Base-by-base conservation (phyloP, 1,140 invertebrate genomes). In the Bradynema listronoti region DNA sequence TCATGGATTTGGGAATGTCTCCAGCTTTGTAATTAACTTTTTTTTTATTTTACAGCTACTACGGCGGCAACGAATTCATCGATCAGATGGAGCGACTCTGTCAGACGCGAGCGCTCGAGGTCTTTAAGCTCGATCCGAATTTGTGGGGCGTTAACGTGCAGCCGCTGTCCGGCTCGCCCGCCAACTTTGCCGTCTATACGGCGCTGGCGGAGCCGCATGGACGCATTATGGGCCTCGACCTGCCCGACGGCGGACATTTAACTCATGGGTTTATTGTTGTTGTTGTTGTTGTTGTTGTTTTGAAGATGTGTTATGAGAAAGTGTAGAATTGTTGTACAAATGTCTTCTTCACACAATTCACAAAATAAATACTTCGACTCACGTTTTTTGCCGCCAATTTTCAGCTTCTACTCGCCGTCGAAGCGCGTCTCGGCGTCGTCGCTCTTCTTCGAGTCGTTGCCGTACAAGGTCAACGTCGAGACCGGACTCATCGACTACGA, bases 381-480 rank as follows among this genome's bases (percentile, higher is more conserved):
- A 42, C 24, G 1, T 16, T 19, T 24, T 6, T 80, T 79, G 81
- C 83, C 91, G 36, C 92, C n/a, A n/a, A n/a, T n/a, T 90, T 93
- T 95, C 78, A 93, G 87, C 63, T 96, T 93, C 79, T 88, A 89
- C 75, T 94, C 91, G 1, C 80, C 85, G 2, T 86, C 82, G 1
- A 94, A 92, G 77, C 92, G 90, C 0, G 90, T 98, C 27, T 97
- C 92, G 0, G 92, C 91, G 1, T 94, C 92, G 0, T 94, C 92
- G 0, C 87, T 96, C 36, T 97, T 92, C 81, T 98, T 97, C 78
- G 92, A 98, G 81, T 93, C 91, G 11, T 90, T 96, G 87, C 91
- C 92, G 2, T 98, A 98, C 75, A 95, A 94, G 81, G 87, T 93
- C 0, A 80, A 94, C 78, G 83, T 86, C 2, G 75, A 80, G 49